These are phyloP conservation scores for Melitaea athalia DNA, from an alignment of 2,888 invertebrate genomes.

Conservation along the genomic window DNA sequence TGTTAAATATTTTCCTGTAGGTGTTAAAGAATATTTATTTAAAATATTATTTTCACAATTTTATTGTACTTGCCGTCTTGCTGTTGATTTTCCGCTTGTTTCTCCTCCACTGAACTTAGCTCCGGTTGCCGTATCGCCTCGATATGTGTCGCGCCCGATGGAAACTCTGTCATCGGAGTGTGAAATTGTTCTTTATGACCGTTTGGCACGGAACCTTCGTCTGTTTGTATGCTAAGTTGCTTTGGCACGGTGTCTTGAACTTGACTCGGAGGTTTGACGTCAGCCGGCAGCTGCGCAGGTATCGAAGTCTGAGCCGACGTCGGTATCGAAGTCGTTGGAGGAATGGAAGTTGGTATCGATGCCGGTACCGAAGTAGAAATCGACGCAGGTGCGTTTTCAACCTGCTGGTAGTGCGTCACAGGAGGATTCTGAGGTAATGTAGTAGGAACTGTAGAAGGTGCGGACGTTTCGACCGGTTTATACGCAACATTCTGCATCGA, in stretches of 20 bases:
- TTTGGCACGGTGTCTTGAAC: slow-evolving; percentile 57
- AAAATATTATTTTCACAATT: too few relatives aligned
- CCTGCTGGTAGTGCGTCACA: slow-evolving; percentile 44
- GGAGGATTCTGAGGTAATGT: slow-evolving; percentile 48
- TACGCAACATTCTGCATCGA: slow-evolving; percentile 50
- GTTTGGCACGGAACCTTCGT: slow-evolving; percentile 58
- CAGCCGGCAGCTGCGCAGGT: slow-evolving; percentile 29
- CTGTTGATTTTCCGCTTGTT: slow-evolving; percentile 58
- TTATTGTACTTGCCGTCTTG: slow-evolving; percentile 59
- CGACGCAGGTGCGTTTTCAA: slow-evolving; percentile 48
- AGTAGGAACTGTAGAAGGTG: slow-evolving; percentile 44
- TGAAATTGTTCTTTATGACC: slow-evolving; percentile 73
- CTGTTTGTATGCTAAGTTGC: slow-evolving; percentile 58
- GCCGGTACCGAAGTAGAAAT: slow-evolving; percentile 45
- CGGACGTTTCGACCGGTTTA: slow-evolving; percentile 49
- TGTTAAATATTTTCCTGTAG: too few relatives aligned
- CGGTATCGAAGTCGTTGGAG: slow-evolving; percentile 46
- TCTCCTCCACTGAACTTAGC: slow-evolving; percentile 71
- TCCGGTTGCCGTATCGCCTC: slow-evolving; percentile 66
- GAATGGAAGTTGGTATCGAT: slow-evolving; percentile 21
- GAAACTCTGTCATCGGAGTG: slow-evolving; percentile 74
- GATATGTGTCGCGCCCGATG: slow-evolving; percentile 57
- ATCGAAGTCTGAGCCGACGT: slow-evolving; percentile 20
- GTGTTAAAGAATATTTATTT: not conserved
- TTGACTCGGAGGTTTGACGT: slow-evolving; percentile 33